Evolutionary conservation across 2,113 vertebrate genomes (phyloP).

Genomic region (Pelvicachromis taeniatus): DNA sequence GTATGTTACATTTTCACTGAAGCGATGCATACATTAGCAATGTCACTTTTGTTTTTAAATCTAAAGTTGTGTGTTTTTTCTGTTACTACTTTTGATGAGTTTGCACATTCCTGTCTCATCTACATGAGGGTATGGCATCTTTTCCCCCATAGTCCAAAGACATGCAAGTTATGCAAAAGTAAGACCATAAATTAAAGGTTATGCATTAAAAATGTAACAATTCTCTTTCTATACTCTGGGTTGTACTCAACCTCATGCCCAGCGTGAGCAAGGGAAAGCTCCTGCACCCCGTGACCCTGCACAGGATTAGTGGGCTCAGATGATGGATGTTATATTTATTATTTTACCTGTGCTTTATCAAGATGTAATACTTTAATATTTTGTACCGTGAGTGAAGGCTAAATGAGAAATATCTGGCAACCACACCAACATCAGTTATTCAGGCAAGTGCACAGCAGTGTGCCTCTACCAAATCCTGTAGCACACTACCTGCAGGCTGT

Average conservation of each 20-base stretch:
- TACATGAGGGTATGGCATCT: not conserved
- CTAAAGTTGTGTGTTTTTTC: not conserved
- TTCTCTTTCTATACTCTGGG: not conserved
- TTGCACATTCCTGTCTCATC: not conserved
- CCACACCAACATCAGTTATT: not conserved
- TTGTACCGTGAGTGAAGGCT: not conserved
- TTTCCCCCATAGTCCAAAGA: not conserved
- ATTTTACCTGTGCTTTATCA: not conserved
- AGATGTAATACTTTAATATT: not conserved
- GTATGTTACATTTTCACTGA: not conserved
- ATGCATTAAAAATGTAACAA: not conserved
- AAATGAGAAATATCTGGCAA: not conserved
- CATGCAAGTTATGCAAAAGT: not conserved
- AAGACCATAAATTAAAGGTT: not conserved
- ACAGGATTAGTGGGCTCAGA: not conserved
- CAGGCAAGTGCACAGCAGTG: not conserved
- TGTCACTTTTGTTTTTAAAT: rapidly evolving
- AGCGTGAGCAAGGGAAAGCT: not conserved
- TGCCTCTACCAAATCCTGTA: not conserved
- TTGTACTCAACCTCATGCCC: not conserved
- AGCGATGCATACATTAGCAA: not conserved
- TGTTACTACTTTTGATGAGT: not conserved
- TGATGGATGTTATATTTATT: not conserved
- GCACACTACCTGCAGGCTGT: not conserved
- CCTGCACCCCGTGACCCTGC: not conserved